Evolutionary conservation across 92 coral and sea anemone species (phyloP).

Genomic region (Nematostella vectensis): DNA sequence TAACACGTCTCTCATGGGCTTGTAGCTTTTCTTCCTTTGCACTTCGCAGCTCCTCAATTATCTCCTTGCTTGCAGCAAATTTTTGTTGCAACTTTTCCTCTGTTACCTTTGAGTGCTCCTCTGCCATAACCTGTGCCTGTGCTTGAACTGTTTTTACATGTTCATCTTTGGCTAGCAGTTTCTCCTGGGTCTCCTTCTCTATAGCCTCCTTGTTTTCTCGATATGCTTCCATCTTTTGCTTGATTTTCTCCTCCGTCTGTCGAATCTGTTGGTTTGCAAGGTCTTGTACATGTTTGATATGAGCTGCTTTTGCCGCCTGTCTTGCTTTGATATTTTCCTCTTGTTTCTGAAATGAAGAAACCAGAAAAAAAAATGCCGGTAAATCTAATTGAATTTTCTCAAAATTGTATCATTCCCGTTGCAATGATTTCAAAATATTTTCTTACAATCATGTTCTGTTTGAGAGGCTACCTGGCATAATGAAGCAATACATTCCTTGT

Average conservation of each 20-base stretch:
- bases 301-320: slow-evolving; percentile 46
- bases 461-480: too few relatives aligned
- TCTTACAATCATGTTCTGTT: too few relatives aligned
- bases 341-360: slow-evolving; percentile 45
- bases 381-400: too few relatives aligned
- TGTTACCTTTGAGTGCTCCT: slow-evolving; percentile 51
- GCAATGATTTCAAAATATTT: too few relatives aligned
- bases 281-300: slow-evolving; percentile 54
- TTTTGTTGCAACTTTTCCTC: slow-evolving; percentile 82
- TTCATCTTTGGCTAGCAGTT: slow-evolving; percentile 77
- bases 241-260: slow-evolving; percentile 63
- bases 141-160: slow-evolving; percentile 70
- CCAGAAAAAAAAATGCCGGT: too few relatives aligned
- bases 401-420: too few relatives aligned
- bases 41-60: slow-evolving; percentile 40
- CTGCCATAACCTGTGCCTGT: slow-evolving; percentile 46
- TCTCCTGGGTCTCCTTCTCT: slow-evolving; percentile 54
- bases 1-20: slow-evolving; percentile 35
- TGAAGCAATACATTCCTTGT: too few relatives aligned
- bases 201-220: slow-evolving; percentile 72
- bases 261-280: slow-evolving; percentile 61
- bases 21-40: slow-evolving; percentile 52
- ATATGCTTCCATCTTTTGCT: slow-evolving; percentile 62
- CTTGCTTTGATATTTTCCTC: slow-evolving; percentile 41
- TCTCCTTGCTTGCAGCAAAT: slow-evolving; percentile 42